phyloP scores from a whole-genome alignment of 2,113 vertebrate genomes.

The Orycteropus afer region DNA sequence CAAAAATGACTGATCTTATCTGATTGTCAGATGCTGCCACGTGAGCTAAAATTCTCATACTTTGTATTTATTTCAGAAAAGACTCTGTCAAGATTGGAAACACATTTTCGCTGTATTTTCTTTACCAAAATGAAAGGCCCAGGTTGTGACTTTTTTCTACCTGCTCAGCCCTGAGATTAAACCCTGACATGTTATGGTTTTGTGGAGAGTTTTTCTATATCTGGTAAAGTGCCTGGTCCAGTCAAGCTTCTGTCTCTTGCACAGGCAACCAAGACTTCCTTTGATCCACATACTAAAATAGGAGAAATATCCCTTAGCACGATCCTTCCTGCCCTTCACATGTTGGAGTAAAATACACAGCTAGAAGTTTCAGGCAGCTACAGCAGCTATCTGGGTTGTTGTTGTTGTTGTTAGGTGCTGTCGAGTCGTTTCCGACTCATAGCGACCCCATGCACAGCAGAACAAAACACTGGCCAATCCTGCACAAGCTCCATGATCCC shows the following conservation, averaged over 20 bases:
- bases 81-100: background rate
- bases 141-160: background rate
- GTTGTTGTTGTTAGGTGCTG: too few relatives aligned
- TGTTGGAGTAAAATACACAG: background rate
- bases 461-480: too few relatives aligned
- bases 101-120: background rate
- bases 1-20: background rate
- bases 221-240: background rate
- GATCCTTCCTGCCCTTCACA: background rate
- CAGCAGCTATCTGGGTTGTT: background rate
- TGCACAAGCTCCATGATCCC: too few relatives aligned
- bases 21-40: background rate
- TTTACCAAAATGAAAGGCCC: slow-evolving; percentile 18
- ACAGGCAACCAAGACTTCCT: background rate
- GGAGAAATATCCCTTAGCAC: background rate
- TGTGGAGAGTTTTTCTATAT: background rate
- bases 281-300: background rate
- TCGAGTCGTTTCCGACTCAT: too few relatives aligned
- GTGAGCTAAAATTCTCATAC: background rate
- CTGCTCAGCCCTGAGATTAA: background rate
- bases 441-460: too few relatives aligned
- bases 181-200: background rate
- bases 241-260: background rate
- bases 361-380: slow-evolving; percentile 27
- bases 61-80: slow-evolving; percentile 36